These are phyloP conservation scores for Ochropacha duplaris DNA, from an alignment of 2,888 invertebrate species.

Conservation along the genomic window DNA sequence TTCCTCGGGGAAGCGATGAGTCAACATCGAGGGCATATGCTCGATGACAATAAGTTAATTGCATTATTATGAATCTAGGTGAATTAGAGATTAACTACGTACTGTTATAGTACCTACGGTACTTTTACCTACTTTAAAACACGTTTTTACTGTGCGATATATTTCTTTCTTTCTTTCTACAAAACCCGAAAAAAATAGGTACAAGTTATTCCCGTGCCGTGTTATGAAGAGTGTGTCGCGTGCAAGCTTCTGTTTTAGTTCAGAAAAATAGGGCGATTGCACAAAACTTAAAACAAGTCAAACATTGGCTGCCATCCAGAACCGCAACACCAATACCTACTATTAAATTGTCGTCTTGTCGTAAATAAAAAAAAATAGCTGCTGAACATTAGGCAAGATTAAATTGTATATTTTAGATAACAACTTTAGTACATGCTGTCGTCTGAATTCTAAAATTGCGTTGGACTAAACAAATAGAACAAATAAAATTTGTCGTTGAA, in stretches of 20 bases:
- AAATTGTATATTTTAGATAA: slow-evolving; percentile 17
- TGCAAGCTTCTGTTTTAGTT: slow-evolving; percentile 68
- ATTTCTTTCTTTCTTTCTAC: too few species aligned
- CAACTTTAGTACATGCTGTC: slow-evolving; percentile 18
- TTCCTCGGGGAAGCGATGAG: slow-evolving; percentile 61
- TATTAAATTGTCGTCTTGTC: slow-evolving; percentile 64
- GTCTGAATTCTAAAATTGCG: not conserved
- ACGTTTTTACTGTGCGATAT: not conserved
- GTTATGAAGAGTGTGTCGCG: slow-evolving; percentile 59
- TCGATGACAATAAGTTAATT: slow-evolving; percentile 49
- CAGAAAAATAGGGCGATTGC: slow-evolving; percentile 82
- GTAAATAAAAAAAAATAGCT: slow-evolving; percentile 44
- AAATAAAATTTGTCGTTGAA: not conserved
- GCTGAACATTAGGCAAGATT: slow-evolving; percentile 30
- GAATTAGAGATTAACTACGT: slow-evolving; percentile 2
- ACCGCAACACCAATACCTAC: slow-evolving; percentile 65
- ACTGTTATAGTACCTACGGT: too few species aligned
- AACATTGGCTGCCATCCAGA: slow-evolving; percentile 73
- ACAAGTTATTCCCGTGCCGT: slow-evolving; percentile 10
- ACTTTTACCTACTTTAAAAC: not conserved
- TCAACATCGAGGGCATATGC: slow-evolving; percentile 65
- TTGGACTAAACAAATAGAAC: not conserved
- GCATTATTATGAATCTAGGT: slow-evolving; percentile 41
- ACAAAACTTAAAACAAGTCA: slow-evolving; percentile 73
- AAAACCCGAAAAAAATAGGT: slow-evolving; percentile 7